These are phyloP conservation scores for Pangasius larnaudii DNA, from an alignment of 2,797 vertebrate species.

Conservation along the genomic window DNA sequence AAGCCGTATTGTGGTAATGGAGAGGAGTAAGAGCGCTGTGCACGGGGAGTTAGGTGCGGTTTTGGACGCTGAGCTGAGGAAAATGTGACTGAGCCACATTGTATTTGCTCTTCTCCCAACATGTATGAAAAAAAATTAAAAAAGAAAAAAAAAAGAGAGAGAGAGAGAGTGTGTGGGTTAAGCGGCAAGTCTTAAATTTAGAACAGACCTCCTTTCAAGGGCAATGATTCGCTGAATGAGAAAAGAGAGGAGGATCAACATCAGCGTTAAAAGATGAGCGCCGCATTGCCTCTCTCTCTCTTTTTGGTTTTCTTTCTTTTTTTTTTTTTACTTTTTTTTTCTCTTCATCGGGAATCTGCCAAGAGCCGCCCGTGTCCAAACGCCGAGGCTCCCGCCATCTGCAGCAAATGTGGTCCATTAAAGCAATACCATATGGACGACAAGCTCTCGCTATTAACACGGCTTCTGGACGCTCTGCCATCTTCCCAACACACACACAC, in stretches of 20 bases:
- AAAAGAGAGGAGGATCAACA: constrained; percentile 72
- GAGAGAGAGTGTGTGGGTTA: neutral
- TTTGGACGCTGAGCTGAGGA: constrained; percentile 76
- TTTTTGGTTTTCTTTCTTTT: constrained; percentile 38
- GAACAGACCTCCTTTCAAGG: constrained; percentile 80
- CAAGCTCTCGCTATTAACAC: constrained; percentile 91
- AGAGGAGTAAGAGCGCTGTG: constrained; percentile 75
- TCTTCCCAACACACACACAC: constrained; percentile 29
- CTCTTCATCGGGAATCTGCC: constrained; percentile 77
- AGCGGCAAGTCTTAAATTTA: constrained; percentile 74
- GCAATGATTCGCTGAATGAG: constrained; percentile 76
- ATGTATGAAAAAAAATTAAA: constrained; percentile 67
- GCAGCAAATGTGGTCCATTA: constrained; percentile 95
- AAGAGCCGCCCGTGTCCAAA: constrained; percentile 84
- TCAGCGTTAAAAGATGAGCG: constrained; percentile 72
- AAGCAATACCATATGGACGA: constrained; percentile 97
- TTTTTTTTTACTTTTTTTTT: neutral
- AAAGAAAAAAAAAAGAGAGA: constrained; percentile 34
- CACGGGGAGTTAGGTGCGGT: constrained; percentile 75
- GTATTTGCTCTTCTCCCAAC: constrained; percentile 72
- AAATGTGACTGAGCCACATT: constrained; percentile 76
- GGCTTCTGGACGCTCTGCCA: constrained; percentile 81
- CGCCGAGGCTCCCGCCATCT: constrained; percentile 89
- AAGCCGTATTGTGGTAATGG: constrained; percentile 77
- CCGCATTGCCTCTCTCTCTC: constrained; percentile 35